These are phyloP conservation scores for Pogonocherus hispidulus DNA, from an alignment of 2,888 invertebrate species.

Conservation along the genomic window DNA sequence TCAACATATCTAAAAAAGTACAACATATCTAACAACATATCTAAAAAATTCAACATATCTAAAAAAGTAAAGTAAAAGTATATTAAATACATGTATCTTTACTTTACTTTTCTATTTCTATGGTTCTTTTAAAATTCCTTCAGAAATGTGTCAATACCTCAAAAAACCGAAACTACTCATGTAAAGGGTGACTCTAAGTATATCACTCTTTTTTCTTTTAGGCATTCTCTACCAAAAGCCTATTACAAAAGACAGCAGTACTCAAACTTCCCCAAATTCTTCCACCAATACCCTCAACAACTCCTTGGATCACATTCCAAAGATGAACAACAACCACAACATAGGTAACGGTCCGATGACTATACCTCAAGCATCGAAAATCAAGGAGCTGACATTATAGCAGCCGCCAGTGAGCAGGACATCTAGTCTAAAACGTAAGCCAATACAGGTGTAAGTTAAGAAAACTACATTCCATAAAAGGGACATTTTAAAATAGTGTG, in stretches of 20 bases:
- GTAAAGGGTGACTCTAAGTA: no score
- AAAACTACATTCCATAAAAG: not conserved
- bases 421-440: constrained; percentile 65
- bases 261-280: constrained; percentile 63
- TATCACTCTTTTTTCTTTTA: constrained; percentile 34
- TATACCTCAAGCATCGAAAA: constrained; percentile 57
- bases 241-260: constrained; percentile 63
- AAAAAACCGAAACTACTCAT: no score
- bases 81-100: no score
- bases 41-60: no score
- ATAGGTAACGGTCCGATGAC: constrained; percentile 64
- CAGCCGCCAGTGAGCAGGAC: constrained; percentile 60
- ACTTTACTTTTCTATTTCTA: no score
- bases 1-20: no score
- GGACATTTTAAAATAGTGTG: constrained; percentile 1
- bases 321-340: constrained; percentile 65
- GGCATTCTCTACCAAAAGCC: constrained; percentile 54
- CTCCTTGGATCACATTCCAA: constrained; percentile 59
- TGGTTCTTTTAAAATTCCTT: no score
- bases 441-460: constrained; percentile 63
- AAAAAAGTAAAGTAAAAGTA: no score
- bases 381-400: constrained; percentile 66
- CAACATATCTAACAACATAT: no score
- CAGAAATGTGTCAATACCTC: no score
- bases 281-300: constrained; percentile 54